Base-by-base conservation (phyloP, 2,888 invertebrate species). In the Drosophila fulvimacula region DNA sequence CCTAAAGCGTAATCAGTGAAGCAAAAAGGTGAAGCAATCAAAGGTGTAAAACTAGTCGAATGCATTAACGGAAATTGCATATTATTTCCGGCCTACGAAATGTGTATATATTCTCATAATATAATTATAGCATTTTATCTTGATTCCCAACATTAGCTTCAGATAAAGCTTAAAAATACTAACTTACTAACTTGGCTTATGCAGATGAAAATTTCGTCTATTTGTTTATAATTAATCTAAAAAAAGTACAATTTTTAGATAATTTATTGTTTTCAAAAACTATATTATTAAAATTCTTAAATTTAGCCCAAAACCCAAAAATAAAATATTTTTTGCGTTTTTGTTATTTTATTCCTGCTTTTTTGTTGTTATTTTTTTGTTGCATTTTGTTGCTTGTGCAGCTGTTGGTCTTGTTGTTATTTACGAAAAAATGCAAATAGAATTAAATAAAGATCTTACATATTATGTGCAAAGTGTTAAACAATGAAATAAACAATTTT, bases 261-360 rank as follows among this genome's bases (percentile, higher is more conserved):
- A n/a, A n/a, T n/a, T n/a, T n/a, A n/a, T n/a, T n/a, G n/a, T n/a
- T n/a, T n/a, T n/a, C 11, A 19, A 21, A 42, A 13, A 42, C 13
- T 21, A 21, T 2, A 5, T 21, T 21, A 42, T 15, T 42, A 15
- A 13, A 44, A 9, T 3, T 24, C 13, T 17, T 27, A 27, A 27
- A 46, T 27, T 10, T 5, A 13, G 13, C 17, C 38, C 38, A 15
- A 21, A 52, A 24, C 21, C n/a, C 19, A 11, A 6, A 42, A 51
- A 34, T 21, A 24, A 44, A 15, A 19, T 9, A 0, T 19, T 17
- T 17, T 62, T 66, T 69, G 36, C 48, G 68, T 61, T 69, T 63
- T 64, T 70, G 65, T 68, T 61, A 64, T 70, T 76, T 86, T 88
- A 82, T 85, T 82, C 85, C 87, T 83, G 87, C 87, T 69, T 70